Evolutionary conservation across 2,888 invertebrate genomes (phyloP), one percentile per base, ranked within the genome.

Genomic region (Harpalus rufipes): DNA sequence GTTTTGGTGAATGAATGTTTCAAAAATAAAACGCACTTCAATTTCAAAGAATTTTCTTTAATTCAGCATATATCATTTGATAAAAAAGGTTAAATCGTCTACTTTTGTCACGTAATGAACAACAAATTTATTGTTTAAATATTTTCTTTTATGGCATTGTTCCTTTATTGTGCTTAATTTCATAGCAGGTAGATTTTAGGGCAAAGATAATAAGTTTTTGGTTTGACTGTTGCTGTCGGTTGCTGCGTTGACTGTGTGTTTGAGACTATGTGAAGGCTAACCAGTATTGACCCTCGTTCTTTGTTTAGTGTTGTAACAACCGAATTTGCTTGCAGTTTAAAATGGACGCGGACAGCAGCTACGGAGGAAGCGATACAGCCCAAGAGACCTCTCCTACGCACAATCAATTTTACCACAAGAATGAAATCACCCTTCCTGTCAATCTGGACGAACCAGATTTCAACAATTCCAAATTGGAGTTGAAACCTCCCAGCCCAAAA

Each of bases 341-440:
- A 59, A 91, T 91, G 91, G 91, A 91, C 87, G 91, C 91, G 56
- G 91, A 91, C 87, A 91, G 91, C 87, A 91, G 91, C 87, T 91
- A 91, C 87, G 91, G 91, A 56, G 91, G 91, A 86, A 91, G 91
- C 88, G 91, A 91, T 87, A 91, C 91, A 59, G 90, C 91, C 85
- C 91, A 91, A 87, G 91, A 91, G 86, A 86, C 84, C 51, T 78
- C 84, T 41, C 21, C 32, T 51, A 74, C 14, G 41, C 72, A 56
- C 83, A 88, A 87, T 72, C 87, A 87, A 39, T 90, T 89, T 87
- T 91, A 91, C 86, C 90, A 91, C 87, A 91, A 91, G 86, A 91
- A 91, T 87, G 91, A 91, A 87, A 89, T 91, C 63, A 90, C 91
- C 39, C 87, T 91, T 79, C 90, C 91, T 3, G 90, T 91, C 14